A percentile compares a stretch with the other conserved stretches of the same genome.
These are phyloP conservation scores for Leptonema lineaticorne DNA, from an alignment of 1,140 invertebrate genomes.

Conservation along the genomic window DNA sequence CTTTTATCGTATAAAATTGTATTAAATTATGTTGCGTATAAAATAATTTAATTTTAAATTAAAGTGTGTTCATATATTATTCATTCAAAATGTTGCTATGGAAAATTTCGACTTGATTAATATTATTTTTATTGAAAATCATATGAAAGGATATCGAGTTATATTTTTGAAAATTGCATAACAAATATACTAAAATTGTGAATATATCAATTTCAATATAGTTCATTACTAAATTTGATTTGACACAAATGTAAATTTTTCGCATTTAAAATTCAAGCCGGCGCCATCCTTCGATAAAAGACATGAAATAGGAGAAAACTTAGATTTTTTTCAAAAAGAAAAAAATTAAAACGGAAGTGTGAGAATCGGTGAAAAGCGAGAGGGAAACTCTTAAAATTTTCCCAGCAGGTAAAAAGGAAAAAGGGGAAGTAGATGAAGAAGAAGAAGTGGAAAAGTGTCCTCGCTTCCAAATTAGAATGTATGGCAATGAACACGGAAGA, in stretches of 20 bases:
- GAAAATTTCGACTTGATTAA: background rate
- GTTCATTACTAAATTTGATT: slow-evolving; percentile 33
- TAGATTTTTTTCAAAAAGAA: background rate
- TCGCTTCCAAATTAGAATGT: slow-evolving; percentile 25
- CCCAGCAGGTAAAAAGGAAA: background rate
- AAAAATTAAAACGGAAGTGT: background rate
- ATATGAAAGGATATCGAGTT: background rate
- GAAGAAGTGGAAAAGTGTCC: background rate
- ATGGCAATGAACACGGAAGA: slow-evolving; percentile 20
- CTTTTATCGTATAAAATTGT: too few species aligned
- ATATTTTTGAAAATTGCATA: background rate
- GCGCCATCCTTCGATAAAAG: too few species aligned
- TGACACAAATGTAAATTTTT: slow-evolving; percentile 26
- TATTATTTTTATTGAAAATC: background rate
- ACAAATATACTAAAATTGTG: too few species aligned
- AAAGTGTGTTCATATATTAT: too few species aligned
- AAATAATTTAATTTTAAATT: too few species aligned
- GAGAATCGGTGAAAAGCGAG: background rate
- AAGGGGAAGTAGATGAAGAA: background rate
- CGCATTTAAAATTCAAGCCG: slow-evolving; percentile 32
- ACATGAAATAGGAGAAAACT: too few species aligned
- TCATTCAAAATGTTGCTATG: background rate
- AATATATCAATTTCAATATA: too few species aligned
- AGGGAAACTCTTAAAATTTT: background rate
- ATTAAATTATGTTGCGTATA: too few species aligned